Percentiles rank a stretch among this genome's conserved stretches.
Evolutionary conservation across 2,888 invertebrate genomes (phyloP).

Genomic region (Brenthis daphne): DNA sequence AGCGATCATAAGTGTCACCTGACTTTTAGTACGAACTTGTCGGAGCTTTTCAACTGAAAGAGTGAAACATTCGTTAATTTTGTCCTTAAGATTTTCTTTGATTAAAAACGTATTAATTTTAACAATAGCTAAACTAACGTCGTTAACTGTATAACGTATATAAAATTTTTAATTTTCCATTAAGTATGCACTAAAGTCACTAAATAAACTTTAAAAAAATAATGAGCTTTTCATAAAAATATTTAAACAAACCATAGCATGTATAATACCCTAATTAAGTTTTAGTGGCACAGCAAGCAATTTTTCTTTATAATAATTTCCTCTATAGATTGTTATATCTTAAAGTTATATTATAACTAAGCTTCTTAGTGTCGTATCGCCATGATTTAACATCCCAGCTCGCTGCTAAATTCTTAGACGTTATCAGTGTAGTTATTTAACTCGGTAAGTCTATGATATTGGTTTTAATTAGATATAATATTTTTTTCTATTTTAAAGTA

Average conservation of each 20-base stretch:
- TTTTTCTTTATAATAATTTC: background rate
- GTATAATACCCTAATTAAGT: too few species aligned
- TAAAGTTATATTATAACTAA: conserved; percentile 31
- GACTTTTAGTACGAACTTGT: conserved; percentile 7
- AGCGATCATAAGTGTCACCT: conserved; percentile 25
- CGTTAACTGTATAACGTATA: too few species aligned
- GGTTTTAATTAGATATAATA: conserved; percentile 7
- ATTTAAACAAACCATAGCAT: too few species aligned
- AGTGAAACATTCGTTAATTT: conserved; percentile 14
- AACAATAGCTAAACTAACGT: background rate
- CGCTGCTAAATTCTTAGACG: conserved; percentile 29
- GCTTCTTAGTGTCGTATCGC: conserved; percentile 33
- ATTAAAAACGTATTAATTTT: conserved; percentile 11
- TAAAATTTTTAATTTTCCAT: too few species aligned
- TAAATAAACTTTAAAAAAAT: too few species aligned
- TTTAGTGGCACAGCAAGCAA: background rate
- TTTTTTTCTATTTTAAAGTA: background rate
- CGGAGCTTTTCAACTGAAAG: conserved; percentile 3
- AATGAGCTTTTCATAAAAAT: too few species aligned
- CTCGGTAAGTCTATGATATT: conserved; percentile 20
- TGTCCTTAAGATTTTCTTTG: background rate
- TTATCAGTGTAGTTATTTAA: background rate
- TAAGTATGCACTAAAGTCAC: too few species aligned
- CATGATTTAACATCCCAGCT: conserved; percentile 31
- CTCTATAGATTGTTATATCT: conserved; percentile 11